Conservation (phyloP, 1,140 invertebrate species). For the Drosophila navojoa region DNA sequence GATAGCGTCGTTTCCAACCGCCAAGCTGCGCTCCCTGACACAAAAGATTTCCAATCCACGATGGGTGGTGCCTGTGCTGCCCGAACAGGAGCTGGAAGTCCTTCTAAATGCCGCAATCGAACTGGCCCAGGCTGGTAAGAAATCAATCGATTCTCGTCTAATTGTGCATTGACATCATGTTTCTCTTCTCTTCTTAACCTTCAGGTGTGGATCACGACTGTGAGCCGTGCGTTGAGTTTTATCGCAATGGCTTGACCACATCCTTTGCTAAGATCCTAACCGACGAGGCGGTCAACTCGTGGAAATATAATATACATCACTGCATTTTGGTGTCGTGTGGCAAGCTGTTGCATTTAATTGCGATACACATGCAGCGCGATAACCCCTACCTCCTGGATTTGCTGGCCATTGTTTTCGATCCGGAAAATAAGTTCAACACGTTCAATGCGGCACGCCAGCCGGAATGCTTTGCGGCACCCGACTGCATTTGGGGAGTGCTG, state of each 20-base stretch:
- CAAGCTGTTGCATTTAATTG: constrained; percentile 95
- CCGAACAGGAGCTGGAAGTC: constrained; percentile 97
- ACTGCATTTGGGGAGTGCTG: constrained; percentile 83
- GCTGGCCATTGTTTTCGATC: constrained; percentile 96
- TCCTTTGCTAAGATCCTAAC: constrained; percentile 99
- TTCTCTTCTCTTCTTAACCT: constrained; percentile 38
- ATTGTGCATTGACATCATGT: not conserved
- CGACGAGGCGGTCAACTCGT: constrained; percentile 98
- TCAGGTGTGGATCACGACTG: constrained; percentile 94
- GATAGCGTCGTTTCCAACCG: constrained; percentile 89
- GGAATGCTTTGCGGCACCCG: constrained; percentile 88
- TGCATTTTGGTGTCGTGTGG: constrained; percentile 97
- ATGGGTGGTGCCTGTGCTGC: constrained; percentile 98
- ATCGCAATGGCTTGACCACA: constrained; percentile 96
- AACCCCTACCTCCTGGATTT: constrained; percentile 97
- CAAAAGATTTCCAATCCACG: constrained; percentile 97
- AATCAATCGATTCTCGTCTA: no score
- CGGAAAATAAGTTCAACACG: constrained; percentile 97
- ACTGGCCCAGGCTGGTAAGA: constrained; percentile 90
- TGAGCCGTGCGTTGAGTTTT: constrained; percentile 97
- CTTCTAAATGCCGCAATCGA: constrained; percentile 95
- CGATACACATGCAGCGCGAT: constrained; percentile 94
- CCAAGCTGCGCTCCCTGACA: constrained; percentile 93
- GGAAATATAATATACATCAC: constrained; percentile 98
- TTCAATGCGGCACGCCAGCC: constrained; percentile 93